Conservation (phyloP, 2,888 invertebrate genomes). For the Frankliniella fusca region DNA sequence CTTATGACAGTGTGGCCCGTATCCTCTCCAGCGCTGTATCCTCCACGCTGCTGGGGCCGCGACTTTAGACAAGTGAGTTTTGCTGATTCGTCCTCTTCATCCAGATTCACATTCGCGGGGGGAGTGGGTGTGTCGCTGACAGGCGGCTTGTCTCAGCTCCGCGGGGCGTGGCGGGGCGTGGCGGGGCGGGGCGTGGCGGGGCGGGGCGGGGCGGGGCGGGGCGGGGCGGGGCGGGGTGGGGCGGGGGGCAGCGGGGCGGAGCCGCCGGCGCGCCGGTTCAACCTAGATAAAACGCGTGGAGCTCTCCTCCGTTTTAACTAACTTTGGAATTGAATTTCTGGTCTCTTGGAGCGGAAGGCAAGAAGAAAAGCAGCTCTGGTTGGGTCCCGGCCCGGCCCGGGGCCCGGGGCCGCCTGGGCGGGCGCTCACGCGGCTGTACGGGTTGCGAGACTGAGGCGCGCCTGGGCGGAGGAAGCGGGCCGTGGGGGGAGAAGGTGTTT, state of each 20-base stretch:
- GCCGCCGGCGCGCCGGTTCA: background rate
- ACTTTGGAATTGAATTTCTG: slow-evolving; percentile 22
- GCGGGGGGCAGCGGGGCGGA: too few relatives aligned
- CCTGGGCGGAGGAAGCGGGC: too few relatives aligned
- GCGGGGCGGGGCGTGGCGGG: too few relatives aligned
- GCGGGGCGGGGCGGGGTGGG: too few relatives aligned
- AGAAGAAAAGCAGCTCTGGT: background rate
- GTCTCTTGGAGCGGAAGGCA: slow-evolving; percentile 19
- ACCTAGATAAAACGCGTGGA: slow-evolving; percentile 19
- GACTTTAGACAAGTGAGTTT: background rate
- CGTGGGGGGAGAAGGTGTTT: too few relatives aligned
- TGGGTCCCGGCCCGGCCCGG: too few relatives aligned
- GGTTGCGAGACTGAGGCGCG: too few relatives aligned
- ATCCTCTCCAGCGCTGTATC: too few relatives aligned
- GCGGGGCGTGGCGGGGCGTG: background rate
- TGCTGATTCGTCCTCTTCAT: background rate
- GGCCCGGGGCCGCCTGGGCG: too few relatives aligned
- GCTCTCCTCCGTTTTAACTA: slow-evolving; percentile 15
- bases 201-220: too few relatives aligned
- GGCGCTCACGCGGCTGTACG: too few relatives aligned
- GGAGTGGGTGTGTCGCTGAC: slow-evolving; percentile 13
- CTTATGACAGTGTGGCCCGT: too few relatives aligned
- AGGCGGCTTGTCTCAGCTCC: background rate
- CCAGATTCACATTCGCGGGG: background rate
- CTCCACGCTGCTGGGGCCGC: background rate